Base-by-base conservation (phyloP, 2,888 invertebrate genomes). In the Noctua janthina region DNA sequence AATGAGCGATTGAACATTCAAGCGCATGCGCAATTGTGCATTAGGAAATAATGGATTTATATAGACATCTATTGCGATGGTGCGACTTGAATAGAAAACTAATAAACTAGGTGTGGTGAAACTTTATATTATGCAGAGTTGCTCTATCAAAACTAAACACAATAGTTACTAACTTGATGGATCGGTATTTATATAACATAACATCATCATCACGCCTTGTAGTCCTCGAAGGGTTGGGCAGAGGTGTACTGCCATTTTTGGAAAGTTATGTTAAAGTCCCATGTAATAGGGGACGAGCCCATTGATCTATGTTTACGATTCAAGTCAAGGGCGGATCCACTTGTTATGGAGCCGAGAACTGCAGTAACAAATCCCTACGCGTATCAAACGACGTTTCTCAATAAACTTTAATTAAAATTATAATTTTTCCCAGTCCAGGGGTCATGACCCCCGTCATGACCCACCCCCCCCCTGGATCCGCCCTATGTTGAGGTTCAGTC, bases 1-100 rank as follows among this genome's bases (percentile, higher is more conserved):
- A 83, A 83, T 78, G 78, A 80, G 64, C 56, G 46, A 78, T 75
- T 74, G 70, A 72, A 69, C 83, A 87, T 87, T 71, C 83, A 75
- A 74, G n/a, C 66, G 51, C 69, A 62, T n/a, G 78, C 67, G 35
- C 64, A 39, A 39, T 39, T 39, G 39, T 39, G 5, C 5, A 77
- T 87, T 83, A 68, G 67, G 73, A 86, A 77, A 78, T 79, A 64
- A 75, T 78, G 51, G 64, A 39, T 76, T 70, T 83, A 71, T 71
- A 74, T 39, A 74, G 13, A 76, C 66, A 70, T 78, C 46, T 56
- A 76, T 79, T 70, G 70, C 80, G 43, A 74, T 76, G 76, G 43
- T 15, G 56, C 35, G 74, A 5, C 67, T 15, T 35, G 66, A 74
- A 78, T 74, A 46, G 17, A 69, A 35, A 62, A 35, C 11, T 68